Conservation (phyloP, 1,140 invertebrate species). For the Drosophila baimaii region DNA sequence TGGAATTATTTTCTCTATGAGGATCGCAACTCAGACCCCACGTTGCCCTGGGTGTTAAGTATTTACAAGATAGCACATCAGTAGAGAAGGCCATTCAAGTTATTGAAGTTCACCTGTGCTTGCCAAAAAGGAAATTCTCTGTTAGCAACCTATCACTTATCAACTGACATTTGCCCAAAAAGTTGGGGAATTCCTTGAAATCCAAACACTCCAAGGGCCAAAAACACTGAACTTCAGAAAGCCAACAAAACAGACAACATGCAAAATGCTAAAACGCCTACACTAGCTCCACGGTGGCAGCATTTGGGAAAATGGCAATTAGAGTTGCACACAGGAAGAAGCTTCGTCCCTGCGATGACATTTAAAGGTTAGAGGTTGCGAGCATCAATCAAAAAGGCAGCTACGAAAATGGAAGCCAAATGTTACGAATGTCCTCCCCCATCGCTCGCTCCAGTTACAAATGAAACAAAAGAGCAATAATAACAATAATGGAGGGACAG, state of each 20-base stretch:
- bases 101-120: not conserved
- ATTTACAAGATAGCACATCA: not conserved
- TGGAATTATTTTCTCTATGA: too few species aligned
- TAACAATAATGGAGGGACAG: slow-evolving; percentile 36
- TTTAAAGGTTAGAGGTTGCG: slow-evolving; percentile 74
- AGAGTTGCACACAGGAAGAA: slow-evolving; percentile 58
- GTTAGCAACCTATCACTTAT: slow-evolving; percentile 25
- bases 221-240: slow-evolving; percentile 32
- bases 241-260: slow-evolving; percentile 45
- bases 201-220: slow-evolving; percentile 45
- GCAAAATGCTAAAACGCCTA: slow-evolving; percentile 60
- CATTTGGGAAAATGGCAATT: slow-evolving; percentile 55
- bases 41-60: not conserved
- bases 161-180: slow-evolving; percentile 41
- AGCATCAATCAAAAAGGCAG: slow-evolving; percentile 69
- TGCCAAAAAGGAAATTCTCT: slow-evolving; percentile 2
- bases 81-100: slow-evolving; percentile 5
- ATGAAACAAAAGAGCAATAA: slow-evolving; percentile 45
- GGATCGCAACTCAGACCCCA: not conserved
- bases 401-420: slow-evolving; percentile 27
- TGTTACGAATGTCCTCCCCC: slow-evolving; percentile 14
- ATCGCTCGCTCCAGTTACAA: not conserved
- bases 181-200: slow-evolving; percentile 44
- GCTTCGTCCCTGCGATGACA: slow-evolving; percentile 51
- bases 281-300: slow-evolving; percentile 7